Conservation (phyloP, 2,797 vertebrate species). For the Sphaeramia orbicularis region DNA sequence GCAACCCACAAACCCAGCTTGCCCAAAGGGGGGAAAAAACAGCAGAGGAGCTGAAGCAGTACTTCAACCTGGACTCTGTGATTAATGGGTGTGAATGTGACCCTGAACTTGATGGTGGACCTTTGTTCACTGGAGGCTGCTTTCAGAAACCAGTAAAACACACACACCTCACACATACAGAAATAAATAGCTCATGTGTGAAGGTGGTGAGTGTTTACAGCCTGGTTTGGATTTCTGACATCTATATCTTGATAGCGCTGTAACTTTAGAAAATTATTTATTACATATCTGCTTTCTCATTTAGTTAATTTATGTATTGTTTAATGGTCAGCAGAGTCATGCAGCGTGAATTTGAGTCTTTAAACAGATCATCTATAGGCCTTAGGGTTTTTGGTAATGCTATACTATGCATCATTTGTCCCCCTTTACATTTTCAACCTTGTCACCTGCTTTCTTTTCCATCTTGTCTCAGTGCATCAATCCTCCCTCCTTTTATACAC, state of each 20-base stretch:
- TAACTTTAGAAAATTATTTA: constrained; percentile 6
- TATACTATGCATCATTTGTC: constrained; percentile 65
- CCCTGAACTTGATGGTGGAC: constrained; percentile 62
- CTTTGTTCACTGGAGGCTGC: constrained; percentile 39
- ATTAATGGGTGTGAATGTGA: constrained; percentile 66
- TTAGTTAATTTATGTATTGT: neutral
- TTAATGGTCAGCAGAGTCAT: neutral
- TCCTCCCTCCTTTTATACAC: constrained; percentile 31
- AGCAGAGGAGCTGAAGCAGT: constrained; percentile 25
- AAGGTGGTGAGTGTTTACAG: constrained; percentile 27
- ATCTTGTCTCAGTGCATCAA: constrained; percentile 23
- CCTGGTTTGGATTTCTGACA: constrained; percentile 15
- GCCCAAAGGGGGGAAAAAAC: constrained; percentile 7
- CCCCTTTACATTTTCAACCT: constrained; percentile 25
- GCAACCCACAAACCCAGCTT: constrained; percentile 3
- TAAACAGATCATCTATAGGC: neutral
- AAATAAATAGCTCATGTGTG: constrained; percentile 48
- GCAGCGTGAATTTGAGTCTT: constrained; percentile 18
- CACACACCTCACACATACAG: constrained; percentile 21
- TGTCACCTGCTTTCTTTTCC: constrained; percentile 20
- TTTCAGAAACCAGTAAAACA: constrained; percentile 41
- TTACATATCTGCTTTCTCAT: constrained; percentile 7
- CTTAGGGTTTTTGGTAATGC: constrained; percentile 72
- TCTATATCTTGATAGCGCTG: constrained; percentile 4
- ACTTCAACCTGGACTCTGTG: constrained; percentile 43